These are phyloP conservation scores for Galago senegalensis DNA, from an alignment of 2,797 vertebrate species.

Conservation along the genomic window DNA sequence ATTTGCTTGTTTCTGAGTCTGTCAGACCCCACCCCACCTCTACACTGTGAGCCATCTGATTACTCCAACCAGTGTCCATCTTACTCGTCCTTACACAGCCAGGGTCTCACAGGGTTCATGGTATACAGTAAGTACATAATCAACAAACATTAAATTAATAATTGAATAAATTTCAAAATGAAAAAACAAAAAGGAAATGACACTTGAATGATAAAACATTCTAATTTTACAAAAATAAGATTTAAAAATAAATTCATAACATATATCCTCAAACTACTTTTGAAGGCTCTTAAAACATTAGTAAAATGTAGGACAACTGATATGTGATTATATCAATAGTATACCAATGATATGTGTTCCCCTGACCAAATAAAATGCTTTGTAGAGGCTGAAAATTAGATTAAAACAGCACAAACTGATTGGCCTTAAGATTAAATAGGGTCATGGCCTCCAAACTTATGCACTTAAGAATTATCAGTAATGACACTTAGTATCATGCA, in stretches of 20 bases:
- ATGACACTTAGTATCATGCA: not conserved
- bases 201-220: not conserved
- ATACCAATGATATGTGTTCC: not conserved
- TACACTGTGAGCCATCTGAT: not conserved
- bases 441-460: not conserved
- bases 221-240: not conserved
- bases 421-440: not conserved
- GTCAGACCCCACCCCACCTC: not conserved
- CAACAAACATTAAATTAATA: not conserved
- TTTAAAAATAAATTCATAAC: not conserved
- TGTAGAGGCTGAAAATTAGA: conserved; percentile 14
- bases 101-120: not conserved
- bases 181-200: not conserved
- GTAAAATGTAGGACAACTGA: not conserved
- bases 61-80: not conserved
- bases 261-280: not conserved
- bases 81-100: not conserved
- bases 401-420: conserved; percentile 19
- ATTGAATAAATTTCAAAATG: not conserved
- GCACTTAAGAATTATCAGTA: not conserved
- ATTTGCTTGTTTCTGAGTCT: not conserved
- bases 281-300: conserved; percentile 38
- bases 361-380: not conserved
- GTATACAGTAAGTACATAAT: not conserved
- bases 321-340: not conserved